These are phyloP conservation scores for Tokudaia muenninki DNA, from an alignment of 2,797 vertebrate genomes.

Conservation along the genomic window DNA sequence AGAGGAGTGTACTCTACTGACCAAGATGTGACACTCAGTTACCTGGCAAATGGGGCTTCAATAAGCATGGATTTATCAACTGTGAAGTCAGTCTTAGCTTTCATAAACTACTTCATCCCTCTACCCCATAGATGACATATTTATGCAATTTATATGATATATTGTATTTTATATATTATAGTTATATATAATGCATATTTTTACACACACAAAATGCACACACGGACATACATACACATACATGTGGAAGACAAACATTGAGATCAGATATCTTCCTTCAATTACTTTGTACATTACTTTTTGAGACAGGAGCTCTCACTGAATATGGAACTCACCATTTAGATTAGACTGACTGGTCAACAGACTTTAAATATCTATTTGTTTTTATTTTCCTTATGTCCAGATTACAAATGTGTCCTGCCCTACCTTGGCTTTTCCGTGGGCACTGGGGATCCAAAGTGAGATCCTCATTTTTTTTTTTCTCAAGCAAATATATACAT, in stretches of 20 bases:
- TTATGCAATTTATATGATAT: background rate
- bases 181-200: too few relatives aligned
- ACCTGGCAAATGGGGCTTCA: background rate
- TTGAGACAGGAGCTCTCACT: background rate
- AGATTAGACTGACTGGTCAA: background rate
- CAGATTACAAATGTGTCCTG: background rate
- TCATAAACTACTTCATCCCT: background rate
- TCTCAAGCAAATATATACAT: constrained; percentile 45
- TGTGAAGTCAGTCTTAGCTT: background rate
- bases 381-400: background rate
- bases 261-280: background rate
- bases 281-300: background rate
- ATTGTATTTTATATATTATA: too few relatives aligned
- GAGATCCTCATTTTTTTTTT: background rate
- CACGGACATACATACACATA: too few relatives aligned
- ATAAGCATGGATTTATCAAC: background rate
- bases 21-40: background rate
- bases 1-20: background rate
- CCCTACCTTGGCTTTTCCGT: background rate
- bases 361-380: background rate
- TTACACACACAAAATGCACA: too few relatives aligned
- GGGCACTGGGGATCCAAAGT: background rate
- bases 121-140: background rate
- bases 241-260: background rate
- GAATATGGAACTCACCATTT: background rate